Evolutionary conservation across 2,888 invertebrate genomes (phyloP).

Genomic region (Polymixis flavicincta): DNA sequence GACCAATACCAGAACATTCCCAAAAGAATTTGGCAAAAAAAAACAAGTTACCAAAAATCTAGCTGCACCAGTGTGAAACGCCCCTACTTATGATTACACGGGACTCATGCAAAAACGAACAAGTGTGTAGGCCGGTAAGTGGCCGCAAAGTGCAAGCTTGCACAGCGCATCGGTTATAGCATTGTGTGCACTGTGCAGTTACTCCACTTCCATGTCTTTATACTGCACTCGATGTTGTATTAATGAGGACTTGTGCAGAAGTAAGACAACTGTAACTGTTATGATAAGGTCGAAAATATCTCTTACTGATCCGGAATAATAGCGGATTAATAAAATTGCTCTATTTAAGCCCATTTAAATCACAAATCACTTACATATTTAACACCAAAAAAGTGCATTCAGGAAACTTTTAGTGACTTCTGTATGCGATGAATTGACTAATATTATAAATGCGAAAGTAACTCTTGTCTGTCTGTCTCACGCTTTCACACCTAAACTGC

Average conservation of each 20-base stretch:
- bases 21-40: background rate
- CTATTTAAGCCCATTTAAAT: background rate
- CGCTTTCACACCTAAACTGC: no score
- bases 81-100: conserved; percentile 75
- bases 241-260: conserved; percentile 29
- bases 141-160: conserved; percentile 81
- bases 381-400: no score
- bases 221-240: conserved; percentile 22
- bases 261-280: background rate
- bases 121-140: conserved; percentile 74
- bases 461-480: no score
- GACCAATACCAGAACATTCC: background rate
- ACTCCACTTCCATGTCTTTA: conserved; percentile 30
- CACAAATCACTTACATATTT: background rate
- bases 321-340: background rate
- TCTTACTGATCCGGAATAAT: background rate
- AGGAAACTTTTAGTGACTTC: no score
- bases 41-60: background rate
- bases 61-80: conserved; percentile 58
- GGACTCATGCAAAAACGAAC: conserved; percentile 78
- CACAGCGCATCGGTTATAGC: conserved; percentile 74
- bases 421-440: no score
- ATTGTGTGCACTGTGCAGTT: conserved; percentile 58
- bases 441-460: no score
- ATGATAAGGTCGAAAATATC: background rate